Percentiles rank a stretch among this genome's conserved stretches.
phyloP scores from a whole-genome alignment of 1,140 invertebrate genomes.

The Drosophila parabipectinata region DNA sequence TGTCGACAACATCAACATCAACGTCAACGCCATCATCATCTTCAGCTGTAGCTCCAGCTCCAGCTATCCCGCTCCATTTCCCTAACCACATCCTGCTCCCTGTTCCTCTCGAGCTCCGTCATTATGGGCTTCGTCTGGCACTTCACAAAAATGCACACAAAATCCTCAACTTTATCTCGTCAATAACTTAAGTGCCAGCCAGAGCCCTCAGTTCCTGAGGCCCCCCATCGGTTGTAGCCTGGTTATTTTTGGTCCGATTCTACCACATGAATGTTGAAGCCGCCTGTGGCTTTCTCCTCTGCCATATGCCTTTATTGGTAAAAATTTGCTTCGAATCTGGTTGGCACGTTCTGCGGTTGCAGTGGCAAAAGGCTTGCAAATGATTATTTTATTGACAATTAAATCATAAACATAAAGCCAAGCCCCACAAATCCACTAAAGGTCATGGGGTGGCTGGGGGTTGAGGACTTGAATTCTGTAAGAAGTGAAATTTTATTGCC shows the following conservation, averaged over 20 bases:
- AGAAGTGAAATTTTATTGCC: constrained; percentile 70
- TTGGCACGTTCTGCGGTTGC: constrained; percentile 76
- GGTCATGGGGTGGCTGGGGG: background rate
- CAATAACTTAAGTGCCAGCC: constrained; percentile 72
- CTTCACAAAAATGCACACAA: constrained; percentile 81
- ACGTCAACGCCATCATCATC: constrained; percentile 44
- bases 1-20: constrained; percentile 50
- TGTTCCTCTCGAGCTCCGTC: constrained; percentile 52
- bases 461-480: constrained; percentile 43
- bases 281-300: constrained; percentile 29
- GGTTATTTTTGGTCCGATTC: constrained; percentile 16
- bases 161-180: constrained; percentile 82
- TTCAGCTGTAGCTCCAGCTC: constrained; percentile 33
- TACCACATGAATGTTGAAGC: constrained; percentile 13
- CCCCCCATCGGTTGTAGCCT: constrained; percentile 21
- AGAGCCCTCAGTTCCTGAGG: constrained; percentile 20
- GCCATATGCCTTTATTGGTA: constrained; percentile 61
- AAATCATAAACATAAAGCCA: constrained; percentile 72
- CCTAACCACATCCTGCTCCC: constrained; percentile 1
- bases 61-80: constrained; percentile 2
- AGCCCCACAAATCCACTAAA: constrained; percentile 54
- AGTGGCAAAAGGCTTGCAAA: constrained; percentile 71
- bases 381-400: constrained; percentile 82
- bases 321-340: constrained; percentile 52
- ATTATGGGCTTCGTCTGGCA: constrained; percentile 71